Percentiles rank a stretch among this genome's conserved stretches.
These are phyloP conservation scores for Myotis findleyi DNA, from an alignment of 2,797 vertebrate species.

Conservation along the genomic window DNA sequence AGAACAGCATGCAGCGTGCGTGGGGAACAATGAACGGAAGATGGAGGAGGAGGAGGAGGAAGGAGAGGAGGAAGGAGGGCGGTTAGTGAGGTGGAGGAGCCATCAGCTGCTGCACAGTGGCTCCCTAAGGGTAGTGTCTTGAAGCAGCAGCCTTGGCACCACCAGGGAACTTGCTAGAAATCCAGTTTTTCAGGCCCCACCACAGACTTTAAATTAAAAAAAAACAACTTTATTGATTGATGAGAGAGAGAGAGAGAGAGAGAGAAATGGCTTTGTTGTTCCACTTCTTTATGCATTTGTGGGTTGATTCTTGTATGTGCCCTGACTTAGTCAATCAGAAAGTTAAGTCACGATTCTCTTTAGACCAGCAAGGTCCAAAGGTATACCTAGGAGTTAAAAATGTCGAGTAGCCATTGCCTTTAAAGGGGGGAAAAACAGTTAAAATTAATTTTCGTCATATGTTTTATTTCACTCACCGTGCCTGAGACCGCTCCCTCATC, in stretches of 20 bases:
- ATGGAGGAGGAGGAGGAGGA: background rate
- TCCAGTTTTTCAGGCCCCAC: background rate
- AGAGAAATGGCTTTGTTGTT: background rate
- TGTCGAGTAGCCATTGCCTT: background rate
- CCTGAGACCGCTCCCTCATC: background rate
- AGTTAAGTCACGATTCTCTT: background rate
- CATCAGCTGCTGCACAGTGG: background rate
- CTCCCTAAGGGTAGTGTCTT: rapidly evolving
- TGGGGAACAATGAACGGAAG: background rate
- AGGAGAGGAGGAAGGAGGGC: background rate
- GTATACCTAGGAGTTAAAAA: background rate
- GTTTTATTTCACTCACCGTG: background rate
- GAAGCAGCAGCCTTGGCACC: background rate
- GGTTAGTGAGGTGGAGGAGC: background rate
- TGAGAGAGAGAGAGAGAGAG: background rate
- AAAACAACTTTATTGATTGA: background rate
- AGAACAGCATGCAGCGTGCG: too few species aligned
- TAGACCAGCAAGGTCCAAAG: background rate
- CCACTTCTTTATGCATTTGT: background rate
- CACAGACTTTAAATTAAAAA: background rate
- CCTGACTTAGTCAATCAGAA: background rate
- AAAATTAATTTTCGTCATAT: background rate
- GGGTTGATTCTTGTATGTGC: background rate
- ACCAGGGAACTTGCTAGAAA: background rate
- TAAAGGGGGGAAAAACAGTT: background rate